phyloP scores from a whole-genome alignment of 2,888 invertebrate genomes.

The Apoda limacodes region DNA sequence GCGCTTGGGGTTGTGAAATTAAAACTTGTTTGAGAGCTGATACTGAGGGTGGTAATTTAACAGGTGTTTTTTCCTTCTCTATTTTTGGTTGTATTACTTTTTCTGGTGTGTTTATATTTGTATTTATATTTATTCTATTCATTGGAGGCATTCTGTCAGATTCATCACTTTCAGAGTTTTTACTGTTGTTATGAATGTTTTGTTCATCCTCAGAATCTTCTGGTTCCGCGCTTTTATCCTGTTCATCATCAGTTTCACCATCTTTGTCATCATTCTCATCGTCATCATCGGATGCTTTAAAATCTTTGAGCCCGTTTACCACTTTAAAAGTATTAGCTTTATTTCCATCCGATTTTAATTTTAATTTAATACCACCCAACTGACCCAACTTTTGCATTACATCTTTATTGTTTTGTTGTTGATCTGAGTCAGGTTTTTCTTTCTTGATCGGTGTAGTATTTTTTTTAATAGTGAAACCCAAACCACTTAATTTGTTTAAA shows the following conservation, averaged over 20 bases:
- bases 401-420: constrained; percentile 29
- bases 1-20: constrained; percentile 27
- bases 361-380: constrained; percentile 58
- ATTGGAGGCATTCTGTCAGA: constrained; percentile 21
- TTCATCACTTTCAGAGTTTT: constrained; percentile 32
- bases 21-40: constrained; percentile 25
- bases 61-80: constrained; percentile 24
- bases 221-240: constrained; percentile 27
- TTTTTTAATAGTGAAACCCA: constrained; percentile 60
- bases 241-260: constrained; percentile 16
- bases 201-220: constrained; percentile 27
- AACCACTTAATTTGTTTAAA: constrained; percentile 51
- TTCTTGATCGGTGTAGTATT: constrained; percentile 44
- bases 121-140: constrained; percentile 20
- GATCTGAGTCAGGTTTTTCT: constrained; percentile 33
- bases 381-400: constrained; percentile 50
- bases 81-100: constrained; percentile 25
- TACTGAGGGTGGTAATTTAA: constrained; percentile 24
- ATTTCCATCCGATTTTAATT: constrained; percentile 54
- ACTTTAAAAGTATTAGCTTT: constrained; percentile 54
- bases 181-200: constrained; percentile 21
- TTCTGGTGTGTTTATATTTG: constrained; percentile 32
- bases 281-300: constrained; percentile 55
- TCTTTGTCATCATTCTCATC: constrained; percentile 26
- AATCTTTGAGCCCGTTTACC: constrained; percentile 55